Conservation (phyloP, 2,797 vertebrate genomes). For the Tinamus major region DNA sequence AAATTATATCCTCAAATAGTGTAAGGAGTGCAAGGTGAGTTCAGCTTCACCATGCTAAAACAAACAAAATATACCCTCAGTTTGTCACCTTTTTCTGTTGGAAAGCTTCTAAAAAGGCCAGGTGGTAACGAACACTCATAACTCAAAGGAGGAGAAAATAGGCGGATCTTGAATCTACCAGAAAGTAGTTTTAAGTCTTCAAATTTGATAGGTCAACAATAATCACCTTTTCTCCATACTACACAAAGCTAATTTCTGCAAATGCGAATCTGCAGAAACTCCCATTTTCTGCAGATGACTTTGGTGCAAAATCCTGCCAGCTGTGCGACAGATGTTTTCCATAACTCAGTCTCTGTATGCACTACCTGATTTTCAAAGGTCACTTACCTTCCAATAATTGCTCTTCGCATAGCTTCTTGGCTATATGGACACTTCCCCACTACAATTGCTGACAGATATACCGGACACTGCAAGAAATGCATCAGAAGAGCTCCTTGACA, state of each 20-base stretch:
- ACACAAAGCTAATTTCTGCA: background rate
- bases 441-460: constrained; percentile 88
- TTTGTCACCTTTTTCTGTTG: background rate
- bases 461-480: constrained; percentile 89
- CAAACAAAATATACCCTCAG: background rate
- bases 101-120: background rate
- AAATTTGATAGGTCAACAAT: background rate
- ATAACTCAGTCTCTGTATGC: background rate
- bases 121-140: background rate
- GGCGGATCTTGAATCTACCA: background rate
- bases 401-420: constrained; percentile 85
- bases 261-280: background rate
- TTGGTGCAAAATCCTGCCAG: background rate
- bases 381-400: constrained; percentile 84
- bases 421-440: constrained; percentile 91
- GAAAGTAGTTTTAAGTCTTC: background rate
- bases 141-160: background rate
- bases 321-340: rapidly evolving
- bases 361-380: background rate
- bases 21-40: background rate
- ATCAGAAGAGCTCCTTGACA: constrained; percentile 93
- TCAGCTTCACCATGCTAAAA: background rate
- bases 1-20: too few species aligned
- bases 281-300: background rate
- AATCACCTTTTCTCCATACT: background rate